Evolutionary conservation across 1,140 invertebrate species (phyloP).

Genomic region (Temnothorax curvispinosus): DNA sequence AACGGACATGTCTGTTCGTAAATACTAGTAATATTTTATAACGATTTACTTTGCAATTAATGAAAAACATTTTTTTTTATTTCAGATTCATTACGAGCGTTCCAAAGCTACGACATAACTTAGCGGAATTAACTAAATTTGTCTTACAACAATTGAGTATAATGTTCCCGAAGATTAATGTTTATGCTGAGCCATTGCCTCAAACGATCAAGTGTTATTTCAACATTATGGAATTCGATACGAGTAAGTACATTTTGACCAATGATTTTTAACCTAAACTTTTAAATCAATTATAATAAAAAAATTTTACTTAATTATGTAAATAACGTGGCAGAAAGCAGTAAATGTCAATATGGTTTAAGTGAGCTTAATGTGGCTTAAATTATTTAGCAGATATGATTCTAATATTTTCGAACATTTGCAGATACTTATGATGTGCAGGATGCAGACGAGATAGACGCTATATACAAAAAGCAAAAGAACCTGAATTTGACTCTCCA

Average conservation of each 20-base stretch:
- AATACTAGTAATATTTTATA: constrained; percentile 2
- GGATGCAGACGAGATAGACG: constrained; percentile 78
- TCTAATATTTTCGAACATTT: constrained; percentile 61
- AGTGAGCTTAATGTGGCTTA: neutral
- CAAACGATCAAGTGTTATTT: constrained; percentile 89
- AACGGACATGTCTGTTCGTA: neutral
- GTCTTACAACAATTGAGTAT: constrained; percentile 86
- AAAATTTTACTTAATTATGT: neutral
- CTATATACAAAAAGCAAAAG: constrained; percentile 84
- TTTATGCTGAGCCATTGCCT: constrained; percentile 86
- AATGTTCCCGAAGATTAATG: constrained; percentile 85
- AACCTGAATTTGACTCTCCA: constrained; percentile 90
- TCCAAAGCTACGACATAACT: constrained; percentile 86
- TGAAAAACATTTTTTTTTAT: constrained; percentile 62
- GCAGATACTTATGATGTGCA: constrained; percentile 83
- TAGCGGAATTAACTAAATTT: constrained; percentile 86
- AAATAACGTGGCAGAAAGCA: neutral
- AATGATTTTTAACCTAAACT: neutral
- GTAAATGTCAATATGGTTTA: neutral
- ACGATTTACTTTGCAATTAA: neutral
- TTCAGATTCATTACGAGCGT: constrained; percentile 87
- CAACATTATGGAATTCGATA: constrained; percentile 89
- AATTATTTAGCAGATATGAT: neutral
- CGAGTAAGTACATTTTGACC: constrained; percentile 79
- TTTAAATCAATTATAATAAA: neutral